phyloP scores from a whole-genome alignment of 2,888 invertebrate genomes.

The Alviniconcha strummeri region DNA sequence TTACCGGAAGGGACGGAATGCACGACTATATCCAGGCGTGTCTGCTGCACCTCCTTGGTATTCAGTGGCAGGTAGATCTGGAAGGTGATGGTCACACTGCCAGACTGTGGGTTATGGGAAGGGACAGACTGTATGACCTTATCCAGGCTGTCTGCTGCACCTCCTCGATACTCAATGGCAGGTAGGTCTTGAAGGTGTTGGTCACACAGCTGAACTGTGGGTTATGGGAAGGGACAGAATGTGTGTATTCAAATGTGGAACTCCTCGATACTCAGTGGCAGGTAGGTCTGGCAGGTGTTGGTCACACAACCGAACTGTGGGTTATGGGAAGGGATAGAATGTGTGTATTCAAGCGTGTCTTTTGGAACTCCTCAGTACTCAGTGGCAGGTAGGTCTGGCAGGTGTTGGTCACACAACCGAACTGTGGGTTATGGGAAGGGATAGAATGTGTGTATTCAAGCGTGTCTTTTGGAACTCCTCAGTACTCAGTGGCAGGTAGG shows the following conservation, averaged over 20 bases:
- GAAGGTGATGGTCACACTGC: no score
- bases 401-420: no score
- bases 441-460: no score
- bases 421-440: no score
- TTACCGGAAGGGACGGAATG: no score
- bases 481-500: no score
- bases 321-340: no score
- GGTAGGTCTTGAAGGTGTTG: conserved; percentile 44
- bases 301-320: no score
- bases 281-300: conserved; percentile 44
- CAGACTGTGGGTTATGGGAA: no score
- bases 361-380: conserved; percentile 67
- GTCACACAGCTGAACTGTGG: no score
- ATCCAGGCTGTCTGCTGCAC: conserved; percentile 67
- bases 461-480: no score
- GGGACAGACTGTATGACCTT: conserved; percentile 19
- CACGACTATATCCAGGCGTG: conserved; percentile 67
- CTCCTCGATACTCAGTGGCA: conserved; percentile 70
- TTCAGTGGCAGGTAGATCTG: conserved; percentile 71
- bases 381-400: conserved; percentile 64
- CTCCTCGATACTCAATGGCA: conserved; percentile 70
- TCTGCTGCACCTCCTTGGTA: conserved; percentile 68
- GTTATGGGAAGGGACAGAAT: no score
- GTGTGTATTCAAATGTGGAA: conserved; percentile 62
- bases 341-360: conserved; percentile 58